phyloP scores from a whole-genome alignment of 2,888 invertebrate genomes.

The Drosophila picticornis region DNA sequence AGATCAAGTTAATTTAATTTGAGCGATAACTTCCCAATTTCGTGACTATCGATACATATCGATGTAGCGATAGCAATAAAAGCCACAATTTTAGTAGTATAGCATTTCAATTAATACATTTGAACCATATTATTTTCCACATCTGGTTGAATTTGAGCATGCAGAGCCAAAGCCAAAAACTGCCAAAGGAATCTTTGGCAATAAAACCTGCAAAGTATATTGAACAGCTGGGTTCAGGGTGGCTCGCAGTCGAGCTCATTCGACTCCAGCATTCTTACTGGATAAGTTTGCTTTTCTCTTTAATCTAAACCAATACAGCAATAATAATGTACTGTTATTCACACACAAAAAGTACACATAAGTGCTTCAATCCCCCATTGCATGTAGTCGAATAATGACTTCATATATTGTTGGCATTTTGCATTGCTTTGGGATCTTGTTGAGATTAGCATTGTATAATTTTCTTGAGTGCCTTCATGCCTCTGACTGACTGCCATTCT shows the following conservation, averaged over 20 bases:
- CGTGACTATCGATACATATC: background rate
- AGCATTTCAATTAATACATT: background rate
- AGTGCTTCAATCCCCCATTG: constrained; percentile 1
- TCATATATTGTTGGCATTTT: constrained; percentile 1
- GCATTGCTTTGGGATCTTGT: constrained; percentile 15
- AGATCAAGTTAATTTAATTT: background rate
- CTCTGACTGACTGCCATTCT: background rate
- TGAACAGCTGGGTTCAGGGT: background rate
- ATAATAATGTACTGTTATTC: background rate
- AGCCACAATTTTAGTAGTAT: background rate
- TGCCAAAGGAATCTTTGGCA: background rate
- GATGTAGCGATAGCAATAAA: background rate
- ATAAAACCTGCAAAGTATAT: background rate
- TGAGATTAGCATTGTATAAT: constrained; percentile 3
- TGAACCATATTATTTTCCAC: background rate
- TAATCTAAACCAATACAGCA: background rate
- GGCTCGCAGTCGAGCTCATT: background rate
- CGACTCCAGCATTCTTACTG: background rate
- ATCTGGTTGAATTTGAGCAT: background rate
- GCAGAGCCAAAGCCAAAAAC: background rate
- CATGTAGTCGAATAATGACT: constrained; percentile 12
- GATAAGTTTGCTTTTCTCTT: background rate
- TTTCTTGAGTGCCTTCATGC: constrained; percentile 2
- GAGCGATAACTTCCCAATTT: too few species aligned
- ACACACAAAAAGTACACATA: background rate